Evolutionary conservation across 2,888 invertebrate genomes (phyloP).

Genomic region (Gryllus longicercus): DNA sequence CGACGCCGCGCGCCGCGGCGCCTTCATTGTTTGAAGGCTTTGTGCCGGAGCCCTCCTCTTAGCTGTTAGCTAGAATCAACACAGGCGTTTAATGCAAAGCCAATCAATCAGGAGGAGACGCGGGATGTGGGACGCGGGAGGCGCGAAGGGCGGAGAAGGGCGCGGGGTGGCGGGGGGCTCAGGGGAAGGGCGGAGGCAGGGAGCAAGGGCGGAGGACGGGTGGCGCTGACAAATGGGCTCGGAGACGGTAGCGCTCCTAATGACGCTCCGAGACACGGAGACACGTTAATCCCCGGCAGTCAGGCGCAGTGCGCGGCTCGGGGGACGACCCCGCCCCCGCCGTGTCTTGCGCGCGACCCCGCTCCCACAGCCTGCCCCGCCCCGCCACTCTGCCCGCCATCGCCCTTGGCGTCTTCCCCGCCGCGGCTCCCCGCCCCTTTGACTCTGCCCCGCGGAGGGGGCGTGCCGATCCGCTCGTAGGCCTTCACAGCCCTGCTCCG

Average conservation of each 20-base stretch:
- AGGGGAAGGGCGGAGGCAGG: neutral
- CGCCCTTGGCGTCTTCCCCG: neutral
- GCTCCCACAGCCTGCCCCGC: neutral
- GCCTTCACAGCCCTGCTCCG: no score
- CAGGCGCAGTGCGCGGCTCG: neutral
- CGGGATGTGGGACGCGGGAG: neutral
- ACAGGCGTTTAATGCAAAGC: constrained; percentile 10
- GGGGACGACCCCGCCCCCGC: neutral
- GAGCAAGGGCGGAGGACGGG: neutral
- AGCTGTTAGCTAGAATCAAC: constrained; percentile 17
- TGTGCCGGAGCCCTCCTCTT: constrained; percentile 4
- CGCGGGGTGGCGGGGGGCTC: neutral
- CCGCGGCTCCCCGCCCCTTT: neutral
- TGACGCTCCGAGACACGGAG: constrained; percentile 17
- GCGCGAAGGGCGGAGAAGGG: neutral
- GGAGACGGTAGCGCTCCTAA: neutral
- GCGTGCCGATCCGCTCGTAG: no score
- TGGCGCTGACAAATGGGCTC: constrained; percentile 1
- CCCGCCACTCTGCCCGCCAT: neutral
- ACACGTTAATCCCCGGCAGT: constrained; percentile 17
- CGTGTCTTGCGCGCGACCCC: neutral
- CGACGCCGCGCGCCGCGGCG: neutral
- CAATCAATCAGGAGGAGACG: constrained; percentile 17
- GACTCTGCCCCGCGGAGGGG: neutral
- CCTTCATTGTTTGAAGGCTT: constrained; percentile 17